Base-by-base conservation (phyloP, 2,888 invertebrate genomes). In the Pristionchus fissidentatus region DNA sequence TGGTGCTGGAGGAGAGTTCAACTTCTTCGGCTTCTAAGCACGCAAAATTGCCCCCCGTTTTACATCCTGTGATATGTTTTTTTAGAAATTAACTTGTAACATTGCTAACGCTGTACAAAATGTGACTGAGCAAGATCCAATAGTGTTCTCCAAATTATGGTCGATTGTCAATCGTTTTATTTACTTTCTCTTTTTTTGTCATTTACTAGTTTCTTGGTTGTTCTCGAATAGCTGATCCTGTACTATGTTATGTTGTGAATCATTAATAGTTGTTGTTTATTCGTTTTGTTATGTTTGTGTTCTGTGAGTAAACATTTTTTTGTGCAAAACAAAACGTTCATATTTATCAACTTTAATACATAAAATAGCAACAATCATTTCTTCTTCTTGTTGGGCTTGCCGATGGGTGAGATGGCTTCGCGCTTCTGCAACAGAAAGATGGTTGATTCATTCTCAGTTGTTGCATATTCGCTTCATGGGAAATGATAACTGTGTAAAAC, bases 21-120 rank as follows among this genome's bases (percentile, higher is more conserved):
- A 70, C 43, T 70, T 70, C 41, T 70, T 70, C 70, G 70, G 70
- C 38, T 70, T 70, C 22, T 70, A 70, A 43, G 7, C n/a, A n/a
- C n/a, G n/a, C n/a, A n/a, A n/a, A n/a, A n/a, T n/a, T n/a, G n/a
- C n/a, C n/a, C n/a, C n/a, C n/a, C n/a, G n/a, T n/a, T n/a, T n/a
- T n/a, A n/a, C n/a, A n/a, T n/a, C 41, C 70, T 8, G 29, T 66
- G 26, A 13, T 2, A 29, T 32, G 15, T 32, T 38, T n/a, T n/a
- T n/a, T n/a, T 35, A 35, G 62, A 13, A 38, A 35, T 66, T 35
- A n/a, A n/a, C 66, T 13, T 66, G 66, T 66, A 38, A 15, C 66
- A 38, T 66, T 22, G 38, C 29, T 8, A 66, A 22, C 38, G 35
- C 15, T 66, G 66, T 66, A 29, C 60, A 0, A 60, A 32, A 60